These are phyloP conservation scores for Microctenopoma lineatum DNA, from an alignment of 2,797 vertebrate genomes.

Conservation along the genomic window DNA sequence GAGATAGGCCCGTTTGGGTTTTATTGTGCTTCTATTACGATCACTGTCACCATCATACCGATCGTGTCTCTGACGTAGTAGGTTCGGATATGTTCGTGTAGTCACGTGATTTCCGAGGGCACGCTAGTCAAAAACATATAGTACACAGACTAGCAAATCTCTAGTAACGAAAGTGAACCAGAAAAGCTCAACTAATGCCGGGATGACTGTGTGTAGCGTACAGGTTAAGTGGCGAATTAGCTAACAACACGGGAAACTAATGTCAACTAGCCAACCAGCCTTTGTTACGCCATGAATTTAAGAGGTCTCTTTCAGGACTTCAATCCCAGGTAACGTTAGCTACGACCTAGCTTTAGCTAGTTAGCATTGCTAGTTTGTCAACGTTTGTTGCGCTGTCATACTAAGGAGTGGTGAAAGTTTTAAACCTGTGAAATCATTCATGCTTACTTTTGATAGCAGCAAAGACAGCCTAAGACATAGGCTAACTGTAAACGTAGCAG, in stretches of 20 bases:
- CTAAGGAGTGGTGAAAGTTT: accelerated
- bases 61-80: not conserved
- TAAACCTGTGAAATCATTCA: accelerated
- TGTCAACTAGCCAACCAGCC: not conserved
- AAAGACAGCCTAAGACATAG: accelerated
- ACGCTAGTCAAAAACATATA: not conserved
- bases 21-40: too few species aligned
- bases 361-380: not conserved
- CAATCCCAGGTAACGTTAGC: slow-evolving; percentile 76
- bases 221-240: slow-evolving; percentile 1
- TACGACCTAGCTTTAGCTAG: not conserved
- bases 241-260: slow-evolving; percentile 5
- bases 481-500: not conserved
- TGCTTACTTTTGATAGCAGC: accelerated
- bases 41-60: too few species aligned
- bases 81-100: not conserved
- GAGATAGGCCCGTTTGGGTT: too few species aligned
- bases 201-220: slow-evolving; percentile 20
- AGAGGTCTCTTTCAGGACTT: slow-evolving; percentile 81
- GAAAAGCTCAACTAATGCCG: too few species aligned
- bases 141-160: slow-evolving; percentile 30
- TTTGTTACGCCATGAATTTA: slow-evolving; percentile 71
- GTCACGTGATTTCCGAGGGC: slow-evolving; percentile 34
- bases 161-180: slow-evolving; percentile 24
- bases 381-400: not conserved